Base-by-base conservation (phyloP, 1,140 invertebrate species). In the Caenorhabditis latens region DNA sequence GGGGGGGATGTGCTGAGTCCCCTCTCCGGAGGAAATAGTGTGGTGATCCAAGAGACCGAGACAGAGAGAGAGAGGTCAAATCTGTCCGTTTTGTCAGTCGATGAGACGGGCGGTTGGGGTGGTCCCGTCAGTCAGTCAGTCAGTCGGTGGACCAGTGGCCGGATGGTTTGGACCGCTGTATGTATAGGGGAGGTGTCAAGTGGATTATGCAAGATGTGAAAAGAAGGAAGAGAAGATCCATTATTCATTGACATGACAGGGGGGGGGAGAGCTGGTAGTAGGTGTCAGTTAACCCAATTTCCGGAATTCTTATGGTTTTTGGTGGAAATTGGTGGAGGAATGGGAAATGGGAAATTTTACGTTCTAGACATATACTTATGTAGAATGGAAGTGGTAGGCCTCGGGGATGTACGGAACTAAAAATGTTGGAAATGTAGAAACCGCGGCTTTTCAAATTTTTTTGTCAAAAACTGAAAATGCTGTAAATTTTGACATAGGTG, bases 241-340 rank as follows among this genome's bases (percentile, higher is more conserved):
- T 58, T 43, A 58, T 58, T 11, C 11, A 58, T 19, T 14, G 55
- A 58, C 58, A 63, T 53, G 79, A 50, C 55, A 43, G 46, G 71
- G 5, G 24, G 67, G 67, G 11, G 13, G 75, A 16, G 42, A 32
- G 75, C 13, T 14, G 16, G n/a, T 9, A 50, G 24, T 61, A 11
- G 9, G 46, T 79, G 71, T 50, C 71, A 79, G 46, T 79, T 79
- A 79, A 79, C 71, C 71, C 71, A 79, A 79, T 79, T 79, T 50
- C n/a, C n/a, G 43, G 14, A 24, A n/a, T 21, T 4, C n/a, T 16
- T n/a, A 65, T 43, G 11, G 46, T 71, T 16, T n/a, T 42, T 43
- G 11, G 46, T 71, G 40, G 1, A 71, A 71, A 71, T 46, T 71
- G 13, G 11, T 4, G 2, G 0, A 65, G 11, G 61, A 65, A 40